Base-by-base conservation (phyloP, 2,113 vertebrate genomes). In the Trichomycterus rosablanca region DNA sequence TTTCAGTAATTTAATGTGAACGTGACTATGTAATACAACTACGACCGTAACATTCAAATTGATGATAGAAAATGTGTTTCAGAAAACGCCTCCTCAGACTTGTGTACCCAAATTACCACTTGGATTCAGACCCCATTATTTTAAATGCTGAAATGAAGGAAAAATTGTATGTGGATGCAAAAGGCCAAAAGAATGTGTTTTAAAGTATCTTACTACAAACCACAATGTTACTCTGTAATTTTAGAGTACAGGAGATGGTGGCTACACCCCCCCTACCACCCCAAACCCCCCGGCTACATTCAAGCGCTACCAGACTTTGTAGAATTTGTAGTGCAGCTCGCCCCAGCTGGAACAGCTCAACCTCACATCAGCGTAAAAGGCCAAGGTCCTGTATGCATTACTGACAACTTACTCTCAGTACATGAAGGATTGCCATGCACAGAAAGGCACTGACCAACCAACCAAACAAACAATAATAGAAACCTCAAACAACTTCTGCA, bases 311-410 rank as follows among this genome's bases (percentile, higher is more conserved):
- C 75, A 76, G 78, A 75, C 63, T 71, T 40, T 73, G 70, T 46
- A 30, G 59, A 64, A 76, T 76, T 83, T 78, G 77, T 70, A 78
- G 72, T 79, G 74, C 67, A 74, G 63, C 72, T 84, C 78, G 71
- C 75, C 70, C 15, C 19, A 67, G 35, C 32, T 59, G 34, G 44
- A 72, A 67, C 54, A 24, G 28, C 30, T 53, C 44, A 44, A 46
- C 43, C 18, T n/a, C 10, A 32, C 32, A 40, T 54, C 50, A 24
- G 24, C 34, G n/a, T 59, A 23, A 58, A 52, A 24, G 9, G 50
- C n/a, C 15, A 44, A 32, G 15, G 20, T 2, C 53, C 12, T 54
- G 30, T 58, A 58, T 48, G 5, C 24, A 43, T 24, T 66, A 34
- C 9, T 37, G 44, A 66, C 20, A 15, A 30, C 10, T 44, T 53